Conservation (phyloP, 2,888 invertebrate species). For the Lepidocyrtinus sp. region DNA sequence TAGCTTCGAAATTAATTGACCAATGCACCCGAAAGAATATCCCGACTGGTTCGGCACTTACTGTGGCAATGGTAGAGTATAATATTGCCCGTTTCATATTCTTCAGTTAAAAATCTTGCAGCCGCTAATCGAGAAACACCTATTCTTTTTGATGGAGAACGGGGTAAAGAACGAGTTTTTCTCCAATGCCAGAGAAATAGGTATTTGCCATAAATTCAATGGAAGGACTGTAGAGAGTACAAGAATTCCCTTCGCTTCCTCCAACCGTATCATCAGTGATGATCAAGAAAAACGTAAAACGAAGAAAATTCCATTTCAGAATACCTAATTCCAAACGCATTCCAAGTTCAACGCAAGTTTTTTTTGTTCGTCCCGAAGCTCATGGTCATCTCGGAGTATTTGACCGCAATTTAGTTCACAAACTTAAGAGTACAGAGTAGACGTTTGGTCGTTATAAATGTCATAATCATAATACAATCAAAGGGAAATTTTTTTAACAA, state of each 20-base stretch:
- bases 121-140: background rate
- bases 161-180: background rate
- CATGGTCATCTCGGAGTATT: too few species aligned
- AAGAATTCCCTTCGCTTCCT: background rate
- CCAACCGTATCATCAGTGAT: background rate
- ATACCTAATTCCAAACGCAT: too few species aligned
- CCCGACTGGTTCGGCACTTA: conserved; percentile 6
- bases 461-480: too few species aligned
- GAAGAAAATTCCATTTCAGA: background rate
- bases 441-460: too few species aligned
- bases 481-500: too few species aligned
- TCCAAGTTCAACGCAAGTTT: too few species aligned
- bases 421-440: too few species aligned
- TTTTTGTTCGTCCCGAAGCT: too few species aligned
- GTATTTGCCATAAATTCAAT: background rate
- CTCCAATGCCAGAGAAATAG: background rate
- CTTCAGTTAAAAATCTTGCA: background rate
- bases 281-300: too few species aligned
- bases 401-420: too few species aligned
- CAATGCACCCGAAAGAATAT: conserved; percentile 23
- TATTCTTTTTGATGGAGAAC: background rate
- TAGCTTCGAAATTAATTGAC: conserved; percentile 51
- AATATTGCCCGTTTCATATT: background rate
- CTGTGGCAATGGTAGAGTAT: background rate
- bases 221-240: background rate